Conservation (phyloP, 2,888 invertebrate species). For the Nephrotoma guestfalica region DNA sequence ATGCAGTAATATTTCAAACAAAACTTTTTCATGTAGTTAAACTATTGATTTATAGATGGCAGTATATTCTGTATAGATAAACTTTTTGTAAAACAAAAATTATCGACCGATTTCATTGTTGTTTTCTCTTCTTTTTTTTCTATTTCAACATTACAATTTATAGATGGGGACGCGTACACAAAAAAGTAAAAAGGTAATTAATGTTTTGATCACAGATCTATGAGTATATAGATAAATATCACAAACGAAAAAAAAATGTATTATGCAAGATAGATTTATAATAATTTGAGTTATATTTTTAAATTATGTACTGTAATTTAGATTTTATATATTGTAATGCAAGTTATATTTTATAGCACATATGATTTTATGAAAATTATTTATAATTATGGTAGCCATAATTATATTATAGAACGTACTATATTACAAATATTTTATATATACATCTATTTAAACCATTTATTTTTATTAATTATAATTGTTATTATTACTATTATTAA, state of each 20-base stretch:
- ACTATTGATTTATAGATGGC: neutral
- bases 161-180: conserved; percentile 35
- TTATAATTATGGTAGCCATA: neutral
- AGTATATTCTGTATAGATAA: neutral
- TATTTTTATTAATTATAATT: neutral
- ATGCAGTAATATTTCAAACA: neutral
- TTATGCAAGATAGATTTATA: neutral
- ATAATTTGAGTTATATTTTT: neutral
- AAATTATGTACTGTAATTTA: neutral
- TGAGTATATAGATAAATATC: neutral
- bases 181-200: conserved; percentile 32
- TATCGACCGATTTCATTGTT: neutral
- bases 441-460: neutral
- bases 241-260: neutral
- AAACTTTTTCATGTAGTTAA: neutral
- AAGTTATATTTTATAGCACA: neutral
- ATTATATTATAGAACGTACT: neutral
- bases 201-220: conserved; percentile 5
- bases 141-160: conserved; percentile 10
- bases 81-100: neutral
- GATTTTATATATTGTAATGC: neutral
- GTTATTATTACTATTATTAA: neutral
- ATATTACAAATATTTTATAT: neutral
- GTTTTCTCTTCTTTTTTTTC: neutral
- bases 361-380: neutral